Conservation (phyloP, 1,140 invertebrate genomes). For the Drosophila lacertosa region DNA sequence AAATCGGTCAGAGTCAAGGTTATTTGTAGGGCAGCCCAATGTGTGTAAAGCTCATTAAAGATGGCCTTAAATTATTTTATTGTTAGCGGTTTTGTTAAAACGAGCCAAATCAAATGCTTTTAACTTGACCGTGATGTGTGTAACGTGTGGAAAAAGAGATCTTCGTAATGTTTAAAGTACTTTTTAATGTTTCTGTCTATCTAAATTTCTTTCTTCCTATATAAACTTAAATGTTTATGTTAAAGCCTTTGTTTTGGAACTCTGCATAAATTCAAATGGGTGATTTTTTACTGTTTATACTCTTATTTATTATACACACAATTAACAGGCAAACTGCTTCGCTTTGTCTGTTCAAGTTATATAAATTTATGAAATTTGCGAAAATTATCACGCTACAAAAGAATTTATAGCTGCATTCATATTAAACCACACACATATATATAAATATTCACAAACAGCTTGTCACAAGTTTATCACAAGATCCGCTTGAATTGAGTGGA, state of each 20-base stretch:
- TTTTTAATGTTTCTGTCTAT: no score
- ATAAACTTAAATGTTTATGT: no score
- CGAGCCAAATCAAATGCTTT: neutral
- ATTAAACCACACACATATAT: constrained; percentile 2
- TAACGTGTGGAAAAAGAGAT: no score
- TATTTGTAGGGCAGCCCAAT: constrained; percentile 27
- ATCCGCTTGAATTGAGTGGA: constrained; percentile 1
- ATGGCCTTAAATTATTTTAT: neutral
- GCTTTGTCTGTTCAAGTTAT: neutral
- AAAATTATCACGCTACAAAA: constrained; percentile 17
- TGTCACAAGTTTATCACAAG: constrained; percentile 25
- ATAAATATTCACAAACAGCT: constrained; percentile 1
- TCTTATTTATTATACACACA: constrained; percentile 13
- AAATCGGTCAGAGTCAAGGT: constrained; percentile 70
- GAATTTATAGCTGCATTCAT: neutral
- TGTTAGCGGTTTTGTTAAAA: neutral
- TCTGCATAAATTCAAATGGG: no score
- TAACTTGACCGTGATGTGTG: no score
- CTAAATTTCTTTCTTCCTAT: no score
- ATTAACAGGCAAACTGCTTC: constrained; percentile 25
- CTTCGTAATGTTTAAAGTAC: no score
- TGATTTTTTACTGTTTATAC: no score
- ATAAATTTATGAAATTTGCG: neutral
- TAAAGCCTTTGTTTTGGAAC: no score
- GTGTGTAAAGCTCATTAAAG: constrained; percentile 9